A percentile compares a stretch with the other conserved stretches of the same genome.
Conservation (phyloP, 1,140 invertebrate species). For the Nephotettix cincticeps region DNA sequence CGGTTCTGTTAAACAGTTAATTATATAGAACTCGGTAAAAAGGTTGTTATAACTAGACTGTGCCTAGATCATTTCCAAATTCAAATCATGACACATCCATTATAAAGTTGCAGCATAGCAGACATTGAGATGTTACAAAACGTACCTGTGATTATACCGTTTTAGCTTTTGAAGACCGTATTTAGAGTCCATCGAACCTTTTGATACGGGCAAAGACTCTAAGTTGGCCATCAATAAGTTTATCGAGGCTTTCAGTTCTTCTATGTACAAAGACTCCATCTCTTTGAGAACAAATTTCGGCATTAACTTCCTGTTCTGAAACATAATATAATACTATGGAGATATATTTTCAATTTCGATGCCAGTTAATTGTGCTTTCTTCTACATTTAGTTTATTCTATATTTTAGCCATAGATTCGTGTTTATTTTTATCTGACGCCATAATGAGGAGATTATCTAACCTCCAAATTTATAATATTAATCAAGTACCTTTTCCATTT, state of each 20-base stretch:
- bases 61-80: background rate
- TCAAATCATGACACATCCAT: background rate
- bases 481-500: slow-evolving; percentile 89
- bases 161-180: slow-evolving; percentile 94
- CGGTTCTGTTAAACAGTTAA: too few species aligned
- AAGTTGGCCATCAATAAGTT: slow-evolving; percentile 98
- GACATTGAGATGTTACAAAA: background rate
- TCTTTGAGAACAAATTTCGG: slow-evolving; percentile 99
- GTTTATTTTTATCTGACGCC: too few species aligned
- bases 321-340: slow-evolving; percentile 30
- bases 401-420: too few species aligned
- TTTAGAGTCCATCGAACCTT: slow-evolving; percentile 96
- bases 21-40: background rate
- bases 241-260: slow-evolving; percentile 97
- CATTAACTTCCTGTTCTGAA: slow-evolving; percentile 94
- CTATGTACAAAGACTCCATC: slow-evolving; percentile 99
- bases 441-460: too few species aligned
- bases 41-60: background rate
- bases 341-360: slow-evolving; percentile 94
- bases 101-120: slow-evolving; percentile 8
- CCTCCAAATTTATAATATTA: slow-evolving; percentile 26
- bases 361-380: slow-evolving; percentile 93
- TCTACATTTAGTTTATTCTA: too few species aligned
- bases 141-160: slow-evolving; percentile 91
- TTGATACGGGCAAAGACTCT: slow-evolving; percentile 97